phyloP scores from a whole-genome alignment of 2,888 invertebrate species.

The Arge pagana region DNA sequence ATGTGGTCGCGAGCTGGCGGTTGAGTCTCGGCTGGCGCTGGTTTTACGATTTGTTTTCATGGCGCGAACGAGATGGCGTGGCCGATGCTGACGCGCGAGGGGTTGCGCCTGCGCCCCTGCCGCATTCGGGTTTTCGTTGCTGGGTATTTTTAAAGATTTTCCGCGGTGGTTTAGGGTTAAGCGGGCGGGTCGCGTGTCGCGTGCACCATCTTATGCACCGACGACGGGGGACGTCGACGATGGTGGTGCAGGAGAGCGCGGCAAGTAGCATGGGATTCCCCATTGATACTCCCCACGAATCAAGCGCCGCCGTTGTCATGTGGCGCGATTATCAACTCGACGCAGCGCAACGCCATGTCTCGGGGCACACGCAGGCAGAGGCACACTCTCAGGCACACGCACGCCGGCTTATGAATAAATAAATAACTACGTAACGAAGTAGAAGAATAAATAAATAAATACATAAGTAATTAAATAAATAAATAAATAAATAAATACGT shows the following conservation, averaged over 20 bases:
- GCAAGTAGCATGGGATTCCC: slow-evolving; percentile 15
- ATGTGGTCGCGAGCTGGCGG: background rate
- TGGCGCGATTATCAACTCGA: too few species aligned
- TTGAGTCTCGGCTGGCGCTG: slow-evolving; percentile 27
- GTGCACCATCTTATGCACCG: slow-evolving; percentile 15
- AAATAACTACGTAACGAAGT: too few species aligned
- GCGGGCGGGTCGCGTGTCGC: slow-evolving; percentile 37
- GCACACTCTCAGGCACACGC: too few species aligned
- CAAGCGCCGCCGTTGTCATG: background rate
- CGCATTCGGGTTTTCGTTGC: slow-evolving; percentile 45
- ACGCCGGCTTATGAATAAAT: too few species aligned
- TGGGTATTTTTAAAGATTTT: slow-evolving; percentile 53
- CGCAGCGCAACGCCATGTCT: too few species aligned
- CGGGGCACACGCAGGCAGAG: too few species aligned
- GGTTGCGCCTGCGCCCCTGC: slow-evolving; percentile 47
- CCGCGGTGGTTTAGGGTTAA: slow-evolving; percentile 37
- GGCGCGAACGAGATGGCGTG: slow-evolving; percentile 33
- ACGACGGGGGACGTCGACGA: slow-evolving; percentile 33
- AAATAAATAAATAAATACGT: too few species aligned
- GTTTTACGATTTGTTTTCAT: slow-evolving; percentile 54
- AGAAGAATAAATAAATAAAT: too few species aligned
- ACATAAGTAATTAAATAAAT: too few species aligned
- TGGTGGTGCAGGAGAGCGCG: slow-evolving; percentile 31
- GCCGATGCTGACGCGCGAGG: slow-evolving; percentile 3
- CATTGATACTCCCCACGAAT: background rate